Evolutionary conservation across 2,797 vertebrate species (phyloP).

Genomic region (Cynopterus sphinx): DNA sequence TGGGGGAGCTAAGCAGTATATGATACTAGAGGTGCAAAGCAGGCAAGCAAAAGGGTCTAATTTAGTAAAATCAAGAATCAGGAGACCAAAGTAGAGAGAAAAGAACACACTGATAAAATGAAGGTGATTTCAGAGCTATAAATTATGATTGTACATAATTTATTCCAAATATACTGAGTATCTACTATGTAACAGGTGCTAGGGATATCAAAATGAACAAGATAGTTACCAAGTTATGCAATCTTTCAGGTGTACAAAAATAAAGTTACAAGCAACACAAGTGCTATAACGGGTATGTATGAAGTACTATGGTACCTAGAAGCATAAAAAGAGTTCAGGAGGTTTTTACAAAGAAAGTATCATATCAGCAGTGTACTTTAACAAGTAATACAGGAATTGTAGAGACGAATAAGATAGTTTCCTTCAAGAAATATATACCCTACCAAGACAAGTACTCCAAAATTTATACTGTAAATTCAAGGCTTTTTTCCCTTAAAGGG

Average conservation of each 20-base stretch:
- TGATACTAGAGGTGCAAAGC: not conserved
- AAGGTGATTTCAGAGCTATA: not conserved
- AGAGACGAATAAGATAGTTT: not conserved
- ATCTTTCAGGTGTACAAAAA: not conserved
- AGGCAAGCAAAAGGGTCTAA: not conserved
- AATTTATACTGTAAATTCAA: not conserved
- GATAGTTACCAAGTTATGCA: not conserved
- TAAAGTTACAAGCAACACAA: not conserved
- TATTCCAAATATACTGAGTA: not conserved
- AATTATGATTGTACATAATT: not conserved
- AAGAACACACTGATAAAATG: not conserved
- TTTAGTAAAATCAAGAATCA: not conserved
- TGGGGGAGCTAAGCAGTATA: not conserved
- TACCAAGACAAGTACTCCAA: not conserved
- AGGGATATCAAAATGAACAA: not conserved
- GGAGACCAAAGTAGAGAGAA: not conserved
- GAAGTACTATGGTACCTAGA: not conserved
- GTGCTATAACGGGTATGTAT: not conserved
- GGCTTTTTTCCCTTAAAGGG: not conserved
- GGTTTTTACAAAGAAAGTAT: not conserved
- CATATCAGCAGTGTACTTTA: not conserved
- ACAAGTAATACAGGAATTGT: not conserved
- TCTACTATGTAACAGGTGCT: not conserved
- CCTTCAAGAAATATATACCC: not conserved
- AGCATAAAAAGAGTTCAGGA: not conserved